Evolutionary conservation across 2,888 invertebrate genomes (phyloP), one percentile per base, ranked within the genome.

Genomic region (Lepidocyrtinus sp.): DNA sequence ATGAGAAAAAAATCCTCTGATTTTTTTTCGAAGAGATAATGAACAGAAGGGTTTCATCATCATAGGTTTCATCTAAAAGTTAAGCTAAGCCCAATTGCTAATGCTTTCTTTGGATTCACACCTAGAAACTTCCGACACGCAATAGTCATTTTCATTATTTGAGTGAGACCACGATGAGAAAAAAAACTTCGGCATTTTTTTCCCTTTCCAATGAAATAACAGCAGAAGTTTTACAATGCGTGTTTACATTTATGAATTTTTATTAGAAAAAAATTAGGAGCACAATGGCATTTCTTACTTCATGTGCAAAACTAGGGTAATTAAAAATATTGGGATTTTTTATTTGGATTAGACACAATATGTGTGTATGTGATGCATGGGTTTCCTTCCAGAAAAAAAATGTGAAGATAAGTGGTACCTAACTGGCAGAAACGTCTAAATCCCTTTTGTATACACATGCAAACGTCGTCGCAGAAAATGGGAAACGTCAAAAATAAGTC

Each of bases 61-160:
- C n/a, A n/a, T n/a, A n/a, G n/a, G n/a, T n/a, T n/a, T n/a, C n/a
- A n/a, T n/a, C n/a, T n/a, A n/a, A n/a, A n/a, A n/a, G n/a, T 69
- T 24, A 22, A 64, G 27, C 70, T 50, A 12, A 71, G 27, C 19
- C 27, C 71, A 77, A 72, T 78, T 69, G 78, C 50, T 69, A 17
- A 78, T 78, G 73, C 78, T 78, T 78, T 78, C 78, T 78, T 78
- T 78, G 55, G 67, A 73, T 78, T 78, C 78, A 78, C 78, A 78
- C 78, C 73, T 78, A 78, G 46, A 78, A 68, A 78, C 78, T 78
- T 78, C 78, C 78, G 78, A 78, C 78, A 78, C 78, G 78, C 78
- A 78, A 78, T 72, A 72, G 78, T 78, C 78, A 78, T 78, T 78
- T 73, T 78, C 78, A 78, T 78, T 78, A 68, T 70, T 46, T 65